Percentiles rank a stretch among this genome's conserved stretches.
phyloP scores from a whole-genome alignment of 2,888 invertebrate species.

The Ptilodon capucinus region DNA sequence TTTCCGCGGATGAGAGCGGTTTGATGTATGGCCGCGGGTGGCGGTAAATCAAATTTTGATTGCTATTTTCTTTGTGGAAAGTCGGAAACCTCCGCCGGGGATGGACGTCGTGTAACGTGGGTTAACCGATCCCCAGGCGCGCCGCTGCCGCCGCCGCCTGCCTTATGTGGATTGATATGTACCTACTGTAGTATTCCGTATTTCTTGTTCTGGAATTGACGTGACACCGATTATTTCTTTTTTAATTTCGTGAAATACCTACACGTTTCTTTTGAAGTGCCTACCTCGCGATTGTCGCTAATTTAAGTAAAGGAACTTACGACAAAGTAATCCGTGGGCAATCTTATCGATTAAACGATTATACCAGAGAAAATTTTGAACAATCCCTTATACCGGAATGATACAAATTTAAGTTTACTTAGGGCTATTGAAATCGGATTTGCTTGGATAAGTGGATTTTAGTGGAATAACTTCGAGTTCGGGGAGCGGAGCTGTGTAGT shows the following conservation, averaged over 20 bases:
- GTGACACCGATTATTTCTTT: slow-evolving; percentile 31
- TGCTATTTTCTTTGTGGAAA: slow-evolving; percentile 81
- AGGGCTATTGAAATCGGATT: slow-evolving; percentile 68
- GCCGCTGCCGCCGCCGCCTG: slow-evolving; percentile 36
- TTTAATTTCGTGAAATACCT: slow-evolving; percentile 1
- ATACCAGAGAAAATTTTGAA: slow-evolving; percentile 1
- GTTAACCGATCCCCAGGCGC: slow-evolving; percentile 78
- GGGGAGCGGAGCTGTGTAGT: slow-evolving; percentile 41
- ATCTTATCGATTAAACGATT: background rate
- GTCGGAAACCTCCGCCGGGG: slow-evolving; percentile 69
- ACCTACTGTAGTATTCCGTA: slow-evolving; percentile 50
- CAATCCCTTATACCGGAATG: slow-evolving; percentile 6
- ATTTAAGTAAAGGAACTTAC: too few species aligned
- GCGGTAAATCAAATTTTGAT: slow-evolving; percentile 83
- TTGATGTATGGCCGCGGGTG: slow-evolving; percentile 79
- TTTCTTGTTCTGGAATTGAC: slow-evolving; percentile 54
- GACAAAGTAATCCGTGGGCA: too few species aligned
- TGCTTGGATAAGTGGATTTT: slow-evolving; percentile 67
- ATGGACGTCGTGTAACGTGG: slow-evolving; percentile 67
- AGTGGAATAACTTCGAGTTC: slow-evolving; percentile 59
- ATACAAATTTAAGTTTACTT: slow-evolving; percentile 60
- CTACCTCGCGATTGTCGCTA: too few species aligned
- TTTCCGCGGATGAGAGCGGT: slow-evolving; percentile 76
- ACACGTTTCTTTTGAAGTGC: background rate
- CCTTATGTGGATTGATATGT: slow-evolving; percentile 61